These are phyloP conservation scores for Petrolisthes manimaculis DNA, from an alignment of 2,888 invertebrate genomes.

Conservation along the genomic window DNA sequence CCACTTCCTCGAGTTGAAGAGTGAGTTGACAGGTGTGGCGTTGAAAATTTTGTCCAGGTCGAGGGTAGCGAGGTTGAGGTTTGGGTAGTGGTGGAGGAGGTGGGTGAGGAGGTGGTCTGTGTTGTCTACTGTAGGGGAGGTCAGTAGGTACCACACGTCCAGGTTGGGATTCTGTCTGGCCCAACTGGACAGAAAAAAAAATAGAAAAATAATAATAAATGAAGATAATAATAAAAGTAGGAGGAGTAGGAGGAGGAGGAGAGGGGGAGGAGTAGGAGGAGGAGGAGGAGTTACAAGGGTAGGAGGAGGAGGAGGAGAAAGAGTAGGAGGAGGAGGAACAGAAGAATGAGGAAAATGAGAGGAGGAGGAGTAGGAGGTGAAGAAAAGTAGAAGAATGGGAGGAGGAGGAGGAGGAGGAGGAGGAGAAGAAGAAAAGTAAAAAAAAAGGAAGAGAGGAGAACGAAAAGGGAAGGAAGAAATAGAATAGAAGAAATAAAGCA, in stretches of 20 bases:
- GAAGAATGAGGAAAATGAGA: background rate
- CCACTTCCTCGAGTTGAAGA: no score
- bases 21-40: no score
- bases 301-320: background rate
- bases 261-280: background rate
- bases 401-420: background rate
- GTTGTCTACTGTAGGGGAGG: background rate
- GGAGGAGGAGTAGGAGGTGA: background rate
- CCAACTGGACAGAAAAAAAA: background rate
- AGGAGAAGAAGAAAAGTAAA: background rate
- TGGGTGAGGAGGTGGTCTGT: background rate
- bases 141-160: conserved; percentile 8
- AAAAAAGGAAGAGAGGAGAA: background rate
- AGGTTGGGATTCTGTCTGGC: background rate
- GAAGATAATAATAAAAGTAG: background rate
- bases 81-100: background rate
- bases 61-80: background rate
- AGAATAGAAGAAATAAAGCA: background rate
- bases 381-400: background rate
- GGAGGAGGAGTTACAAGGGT: background rate
- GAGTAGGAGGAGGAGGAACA: background rate
- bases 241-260: background rate
- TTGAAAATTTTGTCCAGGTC: no score
- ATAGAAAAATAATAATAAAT: background rate
- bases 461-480: background rate